Evolutionary conservation across 2,113 vertebrate genomes (phyloP), one percentile per base, ranked within the genome.

Genomic region (Pitta sordida): DNA sequence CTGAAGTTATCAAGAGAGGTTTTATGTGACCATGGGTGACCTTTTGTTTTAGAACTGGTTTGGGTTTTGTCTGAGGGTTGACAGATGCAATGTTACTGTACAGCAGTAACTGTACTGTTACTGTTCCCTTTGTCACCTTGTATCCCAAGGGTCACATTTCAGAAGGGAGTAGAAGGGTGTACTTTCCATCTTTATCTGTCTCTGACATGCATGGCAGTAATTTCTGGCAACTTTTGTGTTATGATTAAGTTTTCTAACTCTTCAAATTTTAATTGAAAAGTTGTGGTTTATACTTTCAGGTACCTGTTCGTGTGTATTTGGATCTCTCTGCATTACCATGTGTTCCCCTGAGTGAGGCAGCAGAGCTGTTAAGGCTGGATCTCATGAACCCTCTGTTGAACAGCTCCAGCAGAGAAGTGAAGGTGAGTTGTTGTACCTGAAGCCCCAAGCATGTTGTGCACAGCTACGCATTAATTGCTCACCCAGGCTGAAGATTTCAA

Each of bases 241-340:
- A 29, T 3, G 10, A 43, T 46, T 48, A 59, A 43, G 30, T 67
- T 37, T 49, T 58, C 15, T 30, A 26, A n/a, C 16, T 58, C 82
- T 49, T 56, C 22, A 3, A n/a, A 49, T 53, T 13, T 21, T 13
- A 74, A 29, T 43, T 84, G 23, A 90, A n/a, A n/a, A 39, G 21
- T 39, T 62, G 3, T 26, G 23, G 22, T 91, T 13, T 68, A 0
- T 75, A 7, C 53, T 70, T 88, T 34, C 46, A 99, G 99, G 99
- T 99, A 8, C 99, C 99, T 13, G 98, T 99, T 17, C 98, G 98
- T 51, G 98, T 99, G 37, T 99, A 99, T 96, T 94, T 99, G 97
- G 99, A 99, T 96, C 97, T 99, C 8, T 98, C 98, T 34, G 99
- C 98, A 0, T 96, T 99, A 93, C 97, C 98, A 3, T 99, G 98